Evolutionary conservation across 2,888 invertebrate species (phyloP), one percentile per base, ranked within the genome.

Genomic region (Campoplex nolae): DNA sequence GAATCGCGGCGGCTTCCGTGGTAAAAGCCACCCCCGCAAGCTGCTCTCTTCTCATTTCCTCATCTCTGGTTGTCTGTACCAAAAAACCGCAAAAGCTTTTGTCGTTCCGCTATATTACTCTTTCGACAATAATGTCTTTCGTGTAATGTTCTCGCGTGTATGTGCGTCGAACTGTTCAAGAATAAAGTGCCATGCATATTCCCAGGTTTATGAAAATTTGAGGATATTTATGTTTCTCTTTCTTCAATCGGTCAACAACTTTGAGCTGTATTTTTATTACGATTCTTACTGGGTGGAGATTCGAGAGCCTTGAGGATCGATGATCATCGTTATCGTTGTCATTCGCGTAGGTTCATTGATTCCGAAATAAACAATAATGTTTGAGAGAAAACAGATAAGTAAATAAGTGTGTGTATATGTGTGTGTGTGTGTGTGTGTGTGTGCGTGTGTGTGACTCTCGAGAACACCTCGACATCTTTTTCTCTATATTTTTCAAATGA

Each of bases 61-160:
- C 48, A 32, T 35, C 32, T 38, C 18, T 18, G 7, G 3, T 45
- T 38, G 48, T 18, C 56, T 0, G 56, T 28, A 23, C 62, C 48
- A 70, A 78, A 85, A 86, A 86, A 70, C 76, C 42, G 76, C 58
- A 73, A 83, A 83, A 73, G 73, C 73, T 83, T 83, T 83, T 83
- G 75, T 56, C 76, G 35, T 32, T 2, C 54, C 62, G 84, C 23
- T 2, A n/a, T 16, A 42, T 42, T 16, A 45, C 18, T 62, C n/a
- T 28, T 45, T 62, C 32, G 6, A 18, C 23, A 67, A 68, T 13
- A 68, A 48, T 35, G 58, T 28, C 58, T 3, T 58, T 4, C 1
- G 58, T 23, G 16, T 8, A 8, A 56, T 18, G 54, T 8, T 2
- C 11, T 2, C 11, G 45, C 13, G 13, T 45, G 42, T 13, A 13